Evolutionary conservation across 2,797 vertebrate species (phyloP).

Genomic region (Chloroceryle amazona): DNA sequence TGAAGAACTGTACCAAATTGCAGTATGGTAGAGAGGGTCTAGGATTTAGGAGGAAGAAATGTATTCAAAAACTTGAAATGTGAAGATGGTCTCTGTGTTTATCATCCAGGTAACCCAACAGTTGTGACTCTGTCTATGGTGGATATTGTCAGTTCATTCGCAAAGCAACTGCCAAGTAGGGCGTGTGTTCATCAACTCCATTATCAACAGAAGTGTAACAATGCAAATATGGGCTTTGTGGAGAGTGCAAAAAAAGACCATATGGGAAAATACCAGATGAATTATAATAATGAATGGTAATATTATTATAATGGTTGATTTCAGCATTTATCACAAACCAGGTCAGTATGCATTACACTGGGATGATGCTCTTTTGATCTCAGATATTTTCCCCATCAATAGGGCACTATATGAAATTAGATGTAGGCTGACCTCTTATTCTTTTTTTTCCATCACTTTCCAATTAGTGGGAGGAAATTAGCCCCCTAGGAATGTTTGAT

Average conservation of each 20-base stretch:
- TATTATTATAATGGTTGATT: not conserved
- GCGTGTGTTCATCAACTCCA: not conserved
- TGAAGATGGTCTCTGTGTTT: not conserved
- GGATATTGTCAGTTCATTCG: not conserved
- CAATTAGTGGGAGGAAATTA: conserved; percentile 66
- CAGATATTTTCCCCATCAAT: not conserved
- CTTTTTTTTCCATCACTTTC: conserved; percentile 68
- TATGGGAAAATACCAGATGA: not conserved
- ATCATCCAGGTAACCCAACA: not conserved
- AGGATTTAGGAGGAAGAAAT: not conserved
- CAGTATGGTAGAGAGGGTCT: not conserved
- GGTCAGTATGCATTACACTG: not conserved
- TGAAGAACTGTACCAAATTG: conserved; percentile 19
- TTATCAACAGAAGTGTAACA: not conserved
- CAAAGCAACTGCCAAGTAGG: not conserved
- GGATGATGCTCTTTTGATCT: conserved; percentile 25
- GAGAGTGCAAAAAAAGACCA: not conserved
- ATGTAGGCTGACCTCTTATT: conserved; percentile 50
- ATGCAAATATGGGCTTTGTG: not conserved
- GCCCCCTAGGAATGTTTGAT: conserved; percentile 18
- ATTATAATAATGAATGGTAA: not conserved
- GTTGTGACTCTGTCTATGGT: not conserved
- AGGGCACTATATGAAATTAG: conserved; percentile 38
- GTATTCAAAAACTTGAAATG: not conserved
- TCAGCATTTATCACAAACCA: not conserved